phyloP scores from a whole-genome alignment of 2,888 invertebrate genomes.

The Acronicta leporina region DNA sequence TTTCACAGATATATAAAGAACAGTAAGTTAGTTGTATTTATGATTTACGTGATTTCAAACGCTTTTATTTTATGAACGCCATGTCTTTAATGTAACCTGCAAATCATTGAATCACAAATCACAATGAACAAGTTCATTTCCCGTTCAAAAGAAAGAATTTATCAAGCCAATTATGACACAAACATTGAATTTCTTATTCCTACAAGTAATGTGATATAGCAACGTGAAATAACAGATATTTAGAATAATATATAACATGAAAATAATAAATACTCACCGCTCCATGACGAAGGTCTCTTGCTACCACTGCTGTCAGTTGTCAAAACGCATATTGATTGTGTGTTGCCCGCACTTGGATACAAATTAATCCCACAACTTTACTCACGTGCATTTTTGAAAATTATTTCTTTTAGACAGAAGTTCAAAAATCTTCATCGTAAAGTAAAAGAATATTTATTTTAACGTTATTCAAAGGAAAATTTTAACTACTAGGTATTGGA shows the following conservation, averaged over 20 bases:
- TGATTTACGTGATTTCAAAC: background rate
- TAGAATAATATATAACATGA: conserved; percentile 24
- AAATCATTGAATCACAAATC: background rate
- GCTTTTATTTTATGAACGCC: no score
- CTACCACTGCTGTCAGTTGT: background rate
- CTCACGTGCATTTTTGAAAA: no score
- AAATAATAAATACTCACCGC: conserved; percentile 51
- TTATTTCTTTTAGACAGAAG: no score
- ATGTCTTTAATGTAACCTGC: conserved; percentile 17
- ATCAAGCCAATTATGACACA: background rate
- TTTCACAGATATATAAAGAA: no score
- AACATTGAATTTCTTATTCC: background rate
- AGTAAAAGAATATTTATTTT: no score
- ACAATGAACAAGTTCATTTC: background rate
- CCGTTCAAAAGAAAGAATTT: background rate
- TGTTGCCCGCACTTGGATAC: conserved; percentile 37
- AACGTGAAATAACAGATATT: conserved; percentile 27
- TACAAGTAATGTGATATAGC: background rate
- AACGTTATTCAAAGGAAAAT: no score
- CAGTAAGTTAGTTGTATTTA: no score
- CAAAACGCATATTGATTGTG: conserved; percentile 38
- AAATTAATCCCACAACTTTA: conserved; percentile 8
- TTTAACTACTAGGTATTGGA: no score
- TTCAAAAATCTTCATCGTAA: no score
- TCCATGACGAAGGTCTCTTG: conserved; percentile 22